Conservation (phyloP, 2,113 vertebrate genomes). For the Calypte anna region DNA sequence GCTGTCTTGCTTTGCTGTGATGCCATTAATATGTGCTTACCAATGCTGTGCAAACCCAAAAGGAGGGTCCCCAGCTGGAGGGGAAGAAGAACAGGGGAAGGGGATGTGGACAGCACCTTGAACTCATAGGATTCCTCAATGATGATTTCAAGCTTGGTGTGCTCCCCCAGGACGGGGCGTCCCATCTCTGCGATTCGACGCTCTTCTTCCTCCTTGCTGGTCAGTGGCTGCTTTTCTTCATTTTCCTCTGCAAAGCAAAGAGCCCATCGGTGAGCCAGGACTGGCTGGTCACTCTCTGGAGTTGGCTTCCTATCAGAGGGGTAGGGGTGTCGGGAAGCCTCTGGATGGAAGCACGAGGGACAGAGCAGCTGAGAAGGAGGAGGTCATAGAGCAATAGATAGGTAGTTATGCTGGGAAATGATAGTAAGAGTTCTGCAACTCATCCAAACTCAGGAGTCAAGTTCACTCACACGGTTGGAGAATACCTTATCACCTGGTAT, state of each 20-base stretch:
- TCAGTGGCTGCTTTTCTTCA: conserved; percentile 80
- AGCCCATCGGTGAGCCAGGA: background rate
- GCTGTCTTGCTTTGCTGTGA: rapidly evolving
- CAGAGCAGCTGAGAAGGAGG: background rate
- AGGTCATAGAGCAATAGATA: background rate
- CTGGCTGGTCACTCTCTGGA: background rate
- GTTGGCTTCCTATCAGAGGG: background rate
- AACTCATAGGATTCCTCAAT: conserved; percentile 98
- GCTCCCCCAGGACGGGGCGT: conserved; percentile 88
- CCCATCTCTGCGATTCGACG: conserved; percentile 90
- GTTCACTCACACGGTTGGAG: background rate
- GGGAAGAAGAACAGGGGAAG: background rate
- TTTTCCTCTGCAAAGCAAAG: conserved; percentile 81
- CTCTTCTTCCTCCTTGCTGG: conserved; percentile 91
- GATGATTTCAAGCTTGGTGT: conserved; percentile 88
- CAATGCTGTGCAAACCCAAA: background rate
- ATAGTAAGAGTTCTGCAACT: background rate
- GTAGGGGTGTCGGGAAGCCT: background rate
- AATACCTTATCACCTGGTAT: background rate
- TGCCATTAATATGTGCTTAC: background rate
- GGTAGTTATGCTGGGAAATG: background rate
- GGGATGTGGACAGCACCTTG: conserved; percentile 79
- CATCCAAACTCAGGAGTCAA: rapidly evolving
- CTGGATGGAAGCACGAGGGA: background rate
- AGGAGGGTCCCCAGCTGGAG: background rate